A percentile compares a stretch with the other conserved stretches of the same genome.
Conservation (phyloP, 2,797 vertebrate species). For the Rousettus madagascariensis region DNA sequence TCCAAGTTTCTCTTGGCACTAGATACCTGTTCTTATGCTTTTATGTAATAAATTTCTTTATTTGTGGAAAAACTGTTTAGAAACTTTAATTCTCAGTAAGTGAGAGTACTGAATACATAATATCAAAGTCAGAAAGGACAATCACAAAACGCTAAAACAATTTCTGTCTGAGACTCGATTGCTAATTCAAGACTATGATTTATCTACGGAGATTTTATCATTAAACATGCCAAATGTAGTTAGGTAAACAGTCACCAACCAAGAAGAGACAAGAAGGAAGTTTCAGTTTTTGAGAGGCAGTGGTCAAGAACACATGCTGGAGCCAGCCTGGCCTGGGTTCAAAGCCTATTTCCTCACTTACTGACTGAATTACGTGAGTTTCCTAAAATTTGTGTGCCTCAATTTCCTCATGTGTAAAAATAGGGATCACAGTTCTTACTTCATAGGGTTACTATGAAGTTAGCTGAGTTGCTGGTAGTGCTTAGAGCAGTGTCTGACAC, state of each 20-base stretch:
- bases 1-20: background rate
- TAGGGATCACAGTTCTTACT: background rate
- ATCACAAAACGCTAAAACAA: background rate
- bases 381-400: background rate
- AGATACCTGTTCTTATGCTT: background rate
- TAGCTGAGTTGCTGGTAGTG: background rate
- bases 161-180: background rate
- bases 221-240: background rate
- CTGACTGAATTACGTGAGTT: background rate
- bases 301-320: background rate
- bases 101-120: background rate
- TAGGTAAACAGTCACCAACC: background rate
- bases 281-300: background rate
- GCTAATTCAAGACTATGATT: background rate
- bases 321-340: background rate
- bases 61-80: background rate
- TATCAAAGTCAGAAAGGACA: background rate
- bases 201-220: background rate
- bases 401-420: background rate
- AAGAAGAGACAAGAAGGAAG: background rate
- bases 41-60: background rate
- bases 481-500: background rate
- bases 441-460: background rate
- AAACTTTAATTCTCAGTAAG: slow-evolving; percentile 38
- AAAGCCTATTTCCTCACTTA: background rate